Conservation (phyloP, 2,797 vertebrate genomes). For the Acanthis flammea region DNA sequence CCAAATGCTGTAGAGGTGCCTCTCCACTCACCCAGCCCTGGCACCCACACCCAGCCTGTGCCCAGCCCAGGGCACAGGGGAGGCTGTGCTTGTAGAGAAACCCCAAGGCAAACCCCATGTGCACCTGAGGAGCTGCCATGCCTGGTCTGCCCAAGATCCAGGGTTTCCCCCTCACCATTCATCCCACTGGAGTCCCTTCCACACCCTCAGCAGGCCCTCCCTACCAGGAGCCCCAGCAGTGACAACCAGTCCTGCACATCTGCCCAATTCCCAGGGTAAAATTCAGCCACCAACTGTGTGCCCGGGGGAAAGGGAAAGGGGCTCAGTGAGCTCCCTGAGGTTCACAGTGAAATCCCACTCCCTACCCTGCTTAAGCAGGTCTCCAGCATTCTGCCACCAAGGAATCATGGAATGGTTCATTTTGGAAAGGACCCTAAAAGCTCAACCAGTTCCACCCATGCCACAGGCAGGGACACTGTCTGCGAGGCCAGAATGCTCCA, state of each 20-base stretch:
- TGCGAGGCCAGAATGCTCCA: neutral
- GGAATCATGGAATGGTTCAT: neutral
- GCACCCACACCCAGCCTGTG: neutral
- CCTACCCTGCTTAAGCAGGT: rapidly evolving
- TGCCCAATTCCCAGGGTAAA: neutral
- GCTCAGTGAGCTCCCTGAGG: rapidly evolving
- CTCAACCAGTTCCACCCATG: neutral
- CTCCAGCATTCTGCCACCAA: neutral
- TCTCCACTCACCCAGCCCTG: neutral
- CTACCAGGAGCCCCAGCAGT: neutral
- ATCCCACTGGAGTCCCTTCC: neutral
- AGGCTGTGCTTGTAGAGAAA: neutral
- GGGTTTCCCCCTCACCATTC: rapidly evolving
- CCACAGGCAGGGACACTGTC: neutral
- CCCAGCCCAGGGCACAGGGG: neutral
- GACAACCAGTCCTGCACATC: neutral
- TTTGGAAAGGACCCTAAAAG: neutral
- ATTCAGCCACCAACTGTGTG: rapidly evolving
- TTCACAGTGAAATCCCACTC: rapidly evolving
- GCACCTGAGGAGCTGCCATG: neutral
- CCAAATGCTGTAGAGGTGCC: neutral
- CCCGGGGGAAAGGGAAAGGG: rapidly evolving
- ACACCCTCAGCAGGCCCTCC: neutral
- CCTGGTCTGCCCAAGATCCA: neutral
- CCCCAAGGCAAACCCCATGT: rapidly evolving